Percentiles rank a stretch among this genome's conserved stretches.
These are phyloP conservation scores for Palythoa heliodiscus DNA, from an alignment of 92 coral and sea anemone genomes.

Conservation along the genomic window DNA sequence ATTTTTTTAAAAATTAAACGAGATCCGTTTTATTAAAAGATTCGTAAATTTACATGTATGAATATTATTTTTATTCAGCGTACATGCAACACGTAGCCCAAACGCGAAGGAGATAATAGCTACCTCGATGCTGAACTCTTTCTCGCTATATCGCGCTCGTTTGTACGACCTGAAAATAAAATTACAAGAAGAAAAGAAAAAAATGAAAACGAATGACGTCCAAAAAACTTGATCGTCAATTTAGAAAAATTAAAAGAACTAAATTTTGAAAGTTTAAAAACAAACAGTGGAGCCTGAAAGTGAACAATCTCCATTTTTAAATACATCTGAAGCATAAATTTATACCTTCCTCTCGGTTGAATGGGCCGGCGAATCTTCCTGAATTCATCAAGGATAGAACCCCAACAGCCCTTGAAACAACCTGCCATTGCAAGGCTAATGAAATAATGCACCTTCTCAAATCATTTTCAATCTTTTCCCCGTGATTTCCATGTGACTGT, in stretches of 20 bases:
- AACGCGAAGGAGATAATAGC: too few relatives aligned
- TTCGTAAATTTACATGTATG: background rate
- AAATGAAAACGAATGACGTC: background rate
- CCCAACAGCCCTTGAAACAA: conserved; percentile 91
- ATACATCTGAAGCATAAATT: background rate
- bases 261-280: background rate
- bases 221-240: background rate
- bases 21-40: too few relatives aligned
- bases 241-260: background rate
- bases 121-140: conserved; percentile 83
- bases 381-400: conserved; percentile 72
- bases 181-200: background rate
- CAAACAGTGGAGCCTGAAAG: background rate
- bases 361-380: conserved; percentile 81
- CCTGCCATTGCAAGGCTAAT: conserved; percentile 61
- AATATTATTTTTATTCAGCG: background rate
- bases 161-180: conserved; percentile 59
- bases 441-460: conserved; percentile 4
- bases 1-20: too few relatives aligned
- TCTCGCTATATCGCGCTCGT: conserved; percentile 80
- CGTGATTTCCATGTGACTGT: conserved; percentile 42
- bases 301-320: background rate
- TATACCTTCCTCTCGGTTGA: conserved; percentile 69
- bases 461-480: conserved; percentile 8
- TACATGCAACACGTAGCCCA: background rate